Evolutionary conservation across 30 jellyfish, hydroid and myxozoan species (phyloP).

Genomic region (Catostylus mosaicus): DNA sequence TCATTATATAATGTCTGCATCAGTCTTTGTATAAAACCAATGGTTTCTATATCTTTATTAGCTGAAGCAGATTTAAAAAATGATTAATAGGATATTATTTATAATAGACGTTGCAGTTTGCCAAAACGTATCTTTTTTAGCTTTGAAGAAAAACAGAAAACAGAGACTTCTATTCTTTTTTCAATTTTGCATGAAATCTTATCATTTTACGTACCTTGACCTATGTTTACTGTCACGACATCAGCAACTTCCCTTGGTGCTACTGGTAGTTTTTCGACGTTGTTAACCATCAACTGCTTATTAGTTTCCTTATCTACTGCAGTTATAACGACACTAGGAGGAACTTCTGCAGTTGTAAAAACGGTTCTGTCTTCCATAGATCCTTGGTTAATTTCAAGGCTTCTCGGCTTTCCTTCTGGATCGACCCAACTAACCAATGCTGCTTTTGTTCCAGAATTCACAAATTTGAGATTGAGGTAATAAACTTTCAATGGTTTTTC

Average conservation of each 20-base stretch:
- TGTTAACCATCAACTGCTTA: conserved; percentile 36
- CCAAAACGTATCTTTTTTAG: too few species aligned
- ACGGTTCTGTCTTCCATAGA: conserved; percentile 30
- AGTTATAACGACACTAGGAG: conserved; percentile 33
- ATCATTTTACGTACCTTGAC: conserved; percentile 43
- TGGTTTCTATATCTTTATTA: too few species aligned
- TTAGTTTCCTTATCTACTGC: conserved; percentile 56
- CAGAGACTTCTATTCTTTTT: too few species aligned
- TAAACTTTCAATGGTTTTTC: conserved; percentile 49
- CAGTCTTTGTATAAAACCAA: too few species aligned
- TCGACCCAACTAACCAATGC: conserved; percentile 46
- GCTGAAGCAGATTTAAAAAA: too few species aligned
- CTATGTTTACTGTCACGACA: conserved; percentile 38
- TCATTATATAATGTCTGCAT: too few species aligned
- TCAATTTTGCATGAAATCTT: too few species aligned
- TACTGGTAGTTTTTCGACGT: conserved; percentile 8
- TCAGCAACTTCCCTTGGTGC: conserved; percentile 68
- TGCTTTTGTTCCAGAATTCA: conserved; percentile 51
- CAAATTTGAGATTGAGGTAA: conserved; percentile 59
- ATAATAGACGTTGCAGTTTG: too few species aligned
- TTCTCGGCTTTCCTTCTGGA: conserved; percentile 61
- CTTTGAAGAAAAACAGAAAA: too few species aligned
- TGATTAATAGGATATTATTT: too few species aligned
- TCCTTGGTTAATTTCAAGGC: conserved; percentile 26
- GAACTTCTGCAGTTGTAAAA: conserved; percentile 37